Conservation (phyloP, 2,888 invertebrate genomes). For the Acleris emargana region DNA sequence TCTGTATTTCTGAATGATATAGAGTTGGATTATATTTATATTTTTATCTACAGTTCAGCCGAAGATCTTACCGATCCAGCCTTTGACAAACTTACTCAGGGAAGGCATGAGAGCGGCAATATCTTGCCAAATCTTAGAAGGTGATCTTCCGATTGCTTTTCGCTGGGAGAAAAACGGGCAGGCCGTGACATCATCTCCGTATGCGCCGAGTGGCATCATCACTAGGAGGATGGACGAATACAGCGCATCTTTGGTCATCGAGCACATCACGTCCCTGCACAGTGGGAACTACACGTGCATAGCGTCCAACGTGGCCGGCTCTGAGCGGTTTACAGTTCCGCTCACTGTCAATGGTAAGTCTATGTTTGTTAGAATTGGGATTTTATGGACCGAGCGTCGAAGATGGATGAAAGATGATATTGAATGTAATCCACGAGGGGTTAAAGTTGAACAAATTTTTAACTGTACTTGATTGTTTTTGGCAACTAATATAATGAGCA, state of each 20-base stretch:
- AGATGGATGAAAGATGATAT: too few species aligned
- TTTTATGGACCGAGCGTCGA: too few species aligned
- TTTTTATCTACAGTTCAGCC: constrained; percentile 86
- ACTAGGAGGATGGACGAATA: constrained; percentile 90
- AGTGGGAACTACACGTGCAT: constrained; percentile 97
- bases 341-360: constrained; percentile 90
- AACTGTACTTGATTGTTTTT: too few species aligned
- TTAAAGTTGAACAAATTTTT: too few species aligned
- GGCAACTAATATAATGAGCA: too few species aligned
- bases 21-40: background rate
- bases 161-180: constrained; percentile 96
- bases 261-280: constrained; percentile 92
- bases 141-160: constrained; percentile 95
- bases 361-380: too few species aligned
- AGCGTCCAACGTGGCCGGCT: constrained; percentile 93
- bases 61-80: constrained; percentile 92
- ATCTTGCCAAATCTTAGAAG: constrained; percentile 95
- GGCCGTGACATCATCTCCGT: constrained; percentile 86
- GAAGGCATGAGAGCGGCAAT: constrained; percentile 95
- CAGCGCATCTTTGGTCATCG: constrained; percentile 93
- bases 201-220: constrained; percentile 75
- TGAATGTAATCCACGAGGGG: too few species aligned
- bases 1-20: background rate
- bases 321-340: constrained; percentile 90
- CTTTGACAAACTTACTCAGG: constrained; percentile 90